Base-by-base conservation (phyloP, 2,888 invertebrate species). In the Caenorhabditis doughertyi region DNA sequence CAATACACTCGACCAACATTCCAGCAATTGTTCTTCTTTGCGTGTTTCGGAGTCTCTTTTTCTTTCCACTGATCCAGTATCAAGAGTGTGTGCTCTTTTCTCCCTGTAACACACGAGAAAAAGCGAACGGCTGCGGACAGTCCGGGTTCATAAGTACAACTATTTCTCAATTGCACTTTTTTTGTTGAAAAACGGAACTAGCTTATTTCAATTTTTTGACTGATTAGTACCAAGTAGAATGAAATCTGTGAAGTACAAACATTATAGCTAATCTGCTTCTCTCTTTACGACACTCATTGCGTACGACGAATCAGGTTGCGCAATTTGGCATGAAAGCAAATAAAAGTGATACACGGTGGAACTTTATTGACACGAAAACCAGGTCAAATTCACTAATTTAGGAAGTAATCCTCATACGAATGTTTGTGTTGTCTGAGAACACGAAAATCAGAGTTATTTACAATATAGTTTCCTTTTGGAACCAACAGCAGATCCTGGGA, bases 241-340 rank as follows among this genome's bases (percentile, higher is more conserved):
- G 64, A 64, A 73, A 73, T 73, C 64, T 56, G 76, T 76, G 76
- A 76, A 76, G 67, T 76, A 68, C 68, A 77, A 77, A 77, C 49
- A 77, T 60, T 77, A 77, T 68, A 77, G 77, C 58, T 68, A 77
- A 77, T 77, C 77, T 51, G n/a, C n/a, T 13, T 23, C 16, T 56
- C 21, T 25, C 18, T 25, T 4, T 5, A 47, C 44, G 42, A 47
- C 44, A 47, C 49, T 74, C 44, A 47, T 49, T 21, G 21, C 42
- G 65, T 53, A 42, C 29, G 23, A 53, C 42, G 47, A 68, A 77
- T 62, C 77, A 77, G 77, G 77, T 77, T 77, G 68, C 77, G 77
- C 77, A 58, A 68, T 68, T 68, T 51, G 51, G 35, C 49, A 51
- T 18, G 49, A 64, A 47, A 53, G 68, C 77, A 77, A 77, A 77